These are phyloP conservation scores for Myotis myotis DNA, from an alignment of 2,797 vertebrate genomes.

Conservation along the genomic window DNA sequence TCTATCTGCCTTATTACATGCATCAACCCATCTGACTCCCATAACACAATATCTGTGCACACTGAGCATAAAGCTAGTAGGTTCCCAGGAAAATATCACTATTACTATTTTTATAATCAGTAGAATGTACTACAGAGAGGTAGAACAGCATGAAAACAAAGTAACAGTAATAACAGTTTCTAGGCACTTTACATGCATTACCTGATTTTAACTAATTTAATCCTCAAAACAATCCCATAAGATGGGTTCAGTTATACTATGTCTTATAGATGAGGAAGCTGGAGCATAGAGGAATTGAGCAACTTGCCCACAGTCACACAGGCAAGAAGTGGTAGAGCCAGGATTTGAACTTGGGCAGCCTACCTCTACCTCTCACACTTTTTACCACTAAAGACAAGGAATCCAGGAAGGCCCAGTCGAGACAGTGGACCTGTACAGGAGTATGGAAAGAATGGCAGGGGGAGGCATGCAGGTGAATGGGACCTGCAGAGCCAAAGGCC, in stretches of 20 bases:
- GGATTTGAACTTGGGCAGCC: not conserved
- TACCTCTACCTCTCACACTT: not conserved
- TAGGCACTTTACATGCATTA: not conserved
- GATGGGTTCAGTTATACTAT: not conserved
- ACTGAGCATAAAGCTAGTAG: not conserved
- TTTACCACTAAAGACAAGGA: slow-evolving; percentile 8
- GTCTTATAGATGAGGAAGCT: not conserved
- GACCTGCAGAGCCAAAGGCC: not conserved
- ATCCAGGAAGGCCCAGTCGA: not conserved
- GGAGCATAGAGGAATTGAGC: not conserved
- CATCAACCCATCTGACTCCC: not conserved
- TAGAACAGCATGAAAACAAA: not conserved
- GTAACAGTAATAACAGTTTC: not conserved
- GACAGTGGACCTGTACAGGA: not conserved
- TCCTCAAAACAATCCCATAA: not conserved
- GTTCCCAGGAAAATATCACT: not conserved
- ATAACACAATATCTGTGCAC: not conserved
- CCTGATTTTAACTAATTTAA: not conserved
- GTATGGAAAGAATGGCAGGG: not conserved
- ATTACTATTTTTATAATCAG: not conserved
- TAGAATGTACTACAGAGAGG: not conserved
- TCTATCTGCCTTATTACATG: not conserved
- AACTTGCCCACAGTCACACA: not conserved
- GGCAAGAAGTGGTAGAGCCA: not conserved
- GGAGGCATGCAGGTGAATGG: not conserved